These are phyloP conservation scores for Hydropsyche betteni DNA, from an alignment of 2,888 invertebrate species.

Conservation along the genomic window DNA sequence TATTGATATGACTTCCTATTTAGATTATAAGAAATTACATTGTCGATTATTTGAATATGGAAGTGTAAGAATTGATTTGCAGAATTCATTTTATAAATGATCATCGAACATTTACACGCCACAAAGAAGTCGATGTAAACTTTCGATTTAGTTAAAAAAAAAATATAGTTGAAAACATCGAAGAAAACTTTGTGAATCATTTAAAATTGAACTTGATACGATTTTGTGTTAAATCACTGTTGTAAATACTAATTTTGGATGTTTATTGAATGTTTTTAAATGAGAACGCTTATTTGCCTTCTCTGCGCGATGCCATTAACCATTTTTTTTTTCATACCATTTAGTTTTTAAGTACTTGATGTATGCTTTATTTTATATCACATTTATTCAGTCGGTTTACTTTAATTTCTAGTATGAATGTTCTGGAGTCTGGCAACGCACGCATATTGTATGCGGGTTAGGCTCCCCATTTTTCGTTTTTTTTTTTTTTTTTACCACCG, in stretches of 20 bases:
- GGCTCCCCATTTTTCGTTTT: constrained; percentile 35
- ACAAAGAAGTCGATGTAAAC: neutral
- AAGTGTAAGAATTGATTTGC: neutral
- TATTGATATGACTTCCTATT: constrained; percentile 44
- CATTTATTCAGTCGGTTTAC: constrained; percentile 4
- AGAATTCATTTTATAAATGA: constrained; percentile 29
- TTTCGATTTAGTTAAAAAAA: neutral
- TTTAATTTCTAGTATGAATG: constrained; percentile 7
- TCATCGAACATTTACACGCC: neutral
- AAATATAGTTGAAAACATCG: too few species aligned
- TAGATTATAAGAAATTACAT: constrained; percentile 37
- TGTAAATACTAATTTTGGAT: constrained; percentile 53
- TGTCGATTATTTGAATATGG: constrained; percentile 26
- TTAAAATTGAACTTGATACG: neutral
- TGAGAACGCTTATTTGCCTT: constrained; percentile 36
- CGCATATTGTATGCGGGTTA: constrained; percentile 42
- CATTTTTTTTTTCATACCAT: constrained; percentile 51
- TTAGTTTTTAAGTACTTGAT: constrained; percentile 50
- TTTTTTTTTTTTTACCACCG: constrained; percentile 42
- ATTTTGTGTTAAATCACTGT: constrained; percentile 43
- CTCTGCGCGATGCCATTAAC: constrained; percentile 50
- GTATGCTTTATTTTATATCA: constrained; percentile 12
- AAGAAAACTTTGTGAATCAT: neutral
- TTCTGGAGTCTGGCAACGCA: neutral
- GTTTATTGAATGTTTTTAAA: constrained; percentile 45